Conservation (phyloP, 2,797 vertebrate species). For the Takifugu rubripes region DNA sequence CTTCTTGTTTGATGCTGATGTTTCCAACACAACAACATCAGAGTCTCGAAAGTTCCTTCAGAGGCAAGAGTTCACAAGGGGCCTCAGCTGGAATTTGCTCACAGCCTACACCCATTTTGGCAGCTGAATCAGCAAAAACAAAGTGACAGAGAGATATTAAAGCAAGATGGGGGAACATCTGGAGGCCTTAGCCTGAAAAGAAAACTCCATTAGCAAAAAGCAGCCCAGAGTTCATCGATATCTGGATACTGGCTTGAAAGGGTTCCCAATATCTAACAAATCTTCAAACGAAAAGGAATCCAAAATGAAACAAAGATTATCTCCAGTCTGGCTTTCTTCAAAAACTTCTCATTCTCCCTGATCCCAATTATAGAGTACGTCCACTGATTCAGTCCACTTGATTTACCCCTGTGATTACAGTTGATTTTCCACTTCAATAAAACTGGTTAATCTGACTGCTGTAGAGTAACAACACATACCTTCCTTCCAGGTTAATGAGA, state of each 20-base stretch:
- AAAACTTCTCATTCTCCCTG: too few relatives aligned
- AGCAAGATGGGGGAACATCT: constrained; percentile 1
- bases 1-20: neutral
- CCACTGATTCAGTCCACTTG: too few relatives aligned
- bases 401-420: too few relatives aligned
- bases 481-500: constrained; percentile 89
- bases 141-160: neutral
- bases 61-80: too few relatives aligned
- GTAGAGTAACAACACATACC: neutral
- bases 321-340: too few relatives aligned
- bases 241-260: too few relatives aligned
- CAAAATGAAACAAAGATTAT: neutral
- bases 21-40: neutral
- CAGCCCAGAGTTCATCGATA: neutral
- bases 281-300: neutral
- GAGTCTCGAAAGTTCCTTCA: too few relatives aligned
- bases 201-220: neutral
- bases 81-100: too few relatives aligned
- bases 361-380: too few relatives aligned
- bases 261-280: neutral
- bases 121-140: neutral
- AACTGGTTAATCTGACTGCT: too few relatives aligned
- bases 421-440: too few relatives aligned
- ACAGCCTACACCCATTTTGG: neutral
- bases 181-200: neutral